Evolutionary conservation across 2,113 vertebrate genomes (phyloP), one percentile per base, ranked within the genome.

Genomic region (Xenus cinereus): DNA sequence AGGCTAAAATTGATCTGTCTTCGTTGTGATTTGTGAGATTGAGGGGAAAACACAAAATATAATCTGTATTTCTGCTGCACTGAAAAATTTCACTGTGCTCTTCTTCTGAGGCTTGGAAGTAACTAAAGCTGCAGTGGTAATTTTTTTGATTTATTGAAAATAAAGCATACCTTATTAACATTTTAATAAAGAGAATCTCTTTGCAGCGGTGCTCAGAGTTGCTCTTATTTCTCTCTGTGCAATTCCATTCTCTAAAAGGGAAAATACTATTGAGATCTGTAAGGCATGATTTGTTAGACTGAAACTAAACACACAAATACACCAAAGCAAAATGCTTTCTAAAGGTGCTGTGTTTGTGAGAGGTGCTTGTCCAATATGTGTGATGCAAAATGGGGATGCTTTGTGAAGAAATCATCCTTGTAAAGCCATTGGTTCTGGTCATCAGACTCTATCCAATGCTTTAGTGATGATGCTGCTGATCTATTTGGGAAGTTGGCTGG

Each of bases 391-490:
- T 91, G 97, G 98, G 98, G 98, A 97, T 96, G 98, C 97, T 93
- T 98, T 98, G 98, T 98, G 98, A 98, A 98, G 98, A 98, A 98
- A 98, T 98, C 97, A 97, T 98, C 98, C 98, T 99, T 99, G 98
- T 98, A 99, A 99, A 99, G 98, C 99, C 98, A 99, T 99, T 99
- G 99, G 99, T 98, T 98, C 98, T 98, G 99, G 98, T 99, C 98
- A 99, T 98, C 98, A 98, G 98, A 97, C 97, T 98, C 98, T 98
- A 98, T 98, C 99, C 99, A 98, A 98, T 98, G 98, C 99, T 98
- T 98, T 98, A 98, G 98, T 98, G 98, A 98, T 99, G 98, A 98
- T 98, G 98, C 99, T 98, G 99, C 99, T 99, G 98, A 99, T 99
- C 98, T 99, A 98, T 99, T 99, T 99, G 98, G 98, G 99, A 99